phyloP scores from a whole-genome alignment of 53 echinoderm and acorn worm species.

The Echinarachnius parma region DNA sequence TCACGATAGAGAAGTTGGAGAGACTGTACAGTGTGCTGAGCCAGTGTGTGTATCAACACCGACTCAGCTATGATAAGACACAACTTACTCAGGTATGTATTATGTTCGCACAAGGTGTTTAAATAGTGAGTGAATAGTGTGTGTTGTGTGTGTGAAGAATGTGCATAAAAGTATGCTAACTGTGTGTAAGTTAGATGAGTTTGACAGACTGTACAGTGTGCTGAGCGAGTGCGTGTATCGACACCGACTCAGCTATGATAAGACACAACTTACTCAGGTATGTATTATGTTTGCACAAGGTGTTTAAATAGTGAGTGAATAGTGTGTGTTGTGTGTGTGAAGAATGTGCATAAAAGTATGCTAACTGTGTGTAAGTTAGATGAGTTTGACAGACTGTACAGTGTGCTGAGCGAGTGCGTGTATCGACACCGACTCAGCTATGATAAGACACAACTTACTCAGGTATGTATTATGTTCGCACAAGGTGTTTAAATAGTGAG shows the following conservation, averaged over 20 bases:
- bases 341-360: too few relatives aligned
- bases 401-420: constrained; percentile 68
- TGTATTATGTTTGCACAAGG: too few relatives aligned
- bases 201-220: constrained; percentile 72
- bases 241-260: constrained; percentile 77
- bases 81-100: constrained; percentile 73
- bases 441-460: constrained; percentile 70
- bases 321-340: too few relatives aligned
- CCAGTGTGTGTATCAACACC: constrained; percentile 73
- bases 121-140: too few relatives aligned
- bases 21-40: constrained; percentile 69
- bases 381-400: constrained; percentile 72
- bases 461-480: too few relatives aligned
- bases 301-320: too few relatives aligned
- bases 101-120: too few relatives aligned
- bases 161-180: too few relatives aligned
- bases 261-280: constrained; percentile 74
- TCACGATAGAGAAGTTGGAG: constrained; percentile 68
- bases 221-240: constrained; percentile 74
- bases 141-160: too few relatives aligned
- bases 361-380: too few relatives aligned
- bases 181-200: constrained; percentile 52
- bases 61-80: constrained; percentile 77
- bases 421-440: constrained; percentile 73
- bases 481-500: too few relatives aligned